Evolutionary conservation across 2,888 invertebrate species (phyloP).

Genomic region (Sphaerolaimus hirsutus): DNA sequence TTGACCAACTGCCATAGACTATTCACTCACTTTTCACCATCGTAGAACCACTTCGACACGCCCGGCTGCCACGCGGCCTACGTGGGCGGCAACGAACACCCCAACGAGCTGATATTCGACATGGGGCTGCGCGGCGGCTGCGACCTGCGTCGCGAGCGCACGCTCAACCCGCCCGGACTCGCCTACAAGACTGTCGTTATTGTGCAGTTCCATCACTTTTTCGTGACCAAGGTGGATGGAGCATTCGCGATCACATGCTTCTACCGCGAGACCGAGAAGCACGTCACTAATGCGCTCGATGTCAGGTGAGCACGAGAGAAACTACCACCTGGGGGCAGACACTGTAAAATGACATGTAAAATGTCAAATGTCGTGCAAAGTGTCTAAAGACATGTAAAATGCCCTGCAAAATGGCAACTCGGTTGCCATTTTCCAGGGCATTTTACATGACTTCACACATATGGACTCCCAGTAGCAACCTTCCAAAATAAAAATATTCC

Average conservation of each 20-base stretch:
- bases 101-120: constrained; percentile 16
- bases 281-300: neutral
- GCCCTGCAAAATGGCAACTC: too few relatives aligned
- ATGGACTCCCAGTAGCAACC: too few relatives aligned
- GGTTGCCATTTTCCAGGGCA: too few relatives aligned
- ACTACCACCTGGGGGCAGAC: too few relatives aligned
- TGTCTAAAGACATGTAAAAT: too few relatives aligned
- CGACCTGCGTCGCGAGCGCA: constrained; percentile 12
- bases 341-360: too few relatives aligned
- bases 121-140: constrained; percentile 18
- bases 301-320: constrained; percentile 3
- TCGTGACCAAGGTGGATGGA: constrained; percentile 14
- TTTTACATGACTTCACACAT: too few relatives aligned
- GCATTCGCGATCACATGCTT: constrained; percentile 16
- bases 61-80: constrained; percentile 13
- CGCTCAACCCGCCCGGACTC: constrained; percentile 13
- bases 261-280: constrained; percentile 9
- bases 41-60: constrained; percentile 5
- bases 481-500: too few relatives aligned
- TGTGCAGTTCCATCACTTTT: constrained; percentile 18
- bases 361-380: too few relatives aligned
- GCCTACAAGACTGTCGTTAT: constrained; percentile 15
- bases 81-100: constrained; percentile 10
- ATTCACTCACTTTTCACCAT: too few relatives aligned
- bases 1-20: too few relatives aligned